Evolutionary conservation across 2,113 vertebrate genomes (phyloP).

Genomic region (Pycnonotus jocosus): DNA sequence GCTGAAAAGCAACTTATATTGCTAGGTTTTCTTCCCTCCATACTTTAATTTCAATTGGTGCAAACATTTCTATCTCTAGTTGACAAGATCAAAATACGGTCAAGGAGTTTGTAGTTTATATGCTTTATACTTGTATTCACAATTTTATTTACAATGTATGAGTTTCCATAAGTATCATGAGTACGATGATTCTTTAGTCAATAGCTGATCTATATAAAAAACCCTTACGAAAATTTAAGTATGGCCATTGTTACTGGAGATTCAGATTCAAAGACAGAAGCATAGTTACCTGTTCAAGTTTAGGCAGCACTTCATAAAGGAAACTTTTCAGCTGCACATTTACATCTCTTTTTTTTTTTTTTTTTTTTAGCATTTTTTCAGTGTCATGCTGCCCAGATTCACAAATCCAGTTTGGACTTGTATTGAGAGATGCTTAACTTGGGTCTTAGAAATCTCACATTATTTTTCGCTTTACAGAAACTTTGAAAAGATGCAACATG

Average conservation of each 20-base stretch:
- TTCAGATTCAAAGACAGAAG: background rate
- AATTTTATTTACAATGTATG: background rate
- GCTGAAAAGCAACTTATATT: background rate
- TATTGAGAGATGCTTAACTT: background rate
- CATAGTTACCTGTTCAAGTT: background rate
- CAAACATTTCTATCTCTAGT: background rate
- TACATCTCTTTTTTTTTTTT: background rate
- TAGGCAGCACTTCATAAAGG: background rate
- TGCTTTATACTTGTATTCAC: background rate
- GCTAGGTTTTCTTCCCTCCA: background rate
- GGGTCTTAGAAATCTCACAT: background rate
- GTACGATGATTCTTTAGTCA: background rate
- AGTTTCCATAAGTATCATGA: background rate
- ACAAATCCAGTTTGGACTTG: background rate
- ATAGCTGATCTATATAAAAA: background rate
- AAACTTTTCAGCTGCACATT: background rate
- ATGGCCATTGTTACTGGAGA: background rate
- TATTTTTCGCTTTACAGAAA: background rate
- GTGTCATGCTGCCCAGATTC: background rate
- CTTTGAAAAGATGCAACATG: background rate
- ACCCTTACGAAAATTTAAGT: background rate
- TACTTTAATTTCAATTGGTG: background rate
- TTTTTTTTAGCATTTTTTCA: background rate
- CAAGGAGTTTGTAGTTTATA: background rate
- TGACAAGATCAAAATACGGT: background rate